These are phyloP conservation scores for Helarctos malayanus DNA, from an alignment of 2,797 vertebrate species.

Conservation along the genomic window DNA sequence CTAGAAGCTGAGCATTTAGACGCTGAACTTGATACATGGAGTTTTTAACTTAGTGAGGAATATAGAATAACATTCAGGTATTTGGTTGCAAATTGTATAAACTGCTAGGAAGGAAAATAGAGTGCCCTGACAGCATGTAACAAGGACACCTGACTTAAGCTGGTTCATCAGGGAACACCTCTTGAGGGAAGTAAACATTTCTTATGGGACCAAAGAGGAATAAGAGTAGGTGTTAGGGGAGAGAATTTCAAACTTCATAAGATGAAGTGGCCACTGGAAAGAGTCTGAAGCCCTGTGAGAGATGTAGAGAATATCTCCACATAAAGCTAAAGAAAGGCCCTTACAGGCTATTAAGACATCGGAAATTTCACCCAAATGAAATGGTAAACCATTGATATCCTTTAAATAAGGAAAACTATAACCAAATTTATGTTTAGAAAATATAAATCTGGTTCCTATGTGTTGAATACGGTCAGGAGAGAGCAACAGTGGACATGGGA, in stretches of 20 bases:
- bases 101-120: background rate
- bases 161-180: background rate
- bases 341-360: background rate
- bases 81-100: background rate
- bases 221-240: background rate
- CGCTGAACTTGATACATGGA: background rate
- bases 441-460: background rate
- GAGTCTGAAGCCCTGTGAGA: background rate
- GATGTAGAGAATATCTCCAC: background rate
- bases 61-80: background rate
- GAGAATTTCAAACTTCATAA: background rate
- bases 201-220: background rate
- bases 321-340: background rate
- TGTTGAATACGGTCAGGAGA: background rate
- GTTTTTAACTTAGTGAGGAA: background rate
- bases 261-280: background rate
- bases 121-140: background rate
- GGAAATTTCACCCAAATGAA: background rate
- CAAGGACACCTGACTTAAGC: background rate
- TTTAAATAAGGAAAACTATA: background rate
- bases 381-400: background rate
- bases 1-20: background rate
- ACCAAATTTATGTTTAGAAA: conserved; percentile 21
- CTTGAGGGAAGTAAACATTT: background rate
- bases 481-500: background rate